Evolutionary conservation across 1,140 invertebrate genomes (phyloP), one percentile per base, ranked within the genome.

Genomic region (Solen grandis): DNA sequence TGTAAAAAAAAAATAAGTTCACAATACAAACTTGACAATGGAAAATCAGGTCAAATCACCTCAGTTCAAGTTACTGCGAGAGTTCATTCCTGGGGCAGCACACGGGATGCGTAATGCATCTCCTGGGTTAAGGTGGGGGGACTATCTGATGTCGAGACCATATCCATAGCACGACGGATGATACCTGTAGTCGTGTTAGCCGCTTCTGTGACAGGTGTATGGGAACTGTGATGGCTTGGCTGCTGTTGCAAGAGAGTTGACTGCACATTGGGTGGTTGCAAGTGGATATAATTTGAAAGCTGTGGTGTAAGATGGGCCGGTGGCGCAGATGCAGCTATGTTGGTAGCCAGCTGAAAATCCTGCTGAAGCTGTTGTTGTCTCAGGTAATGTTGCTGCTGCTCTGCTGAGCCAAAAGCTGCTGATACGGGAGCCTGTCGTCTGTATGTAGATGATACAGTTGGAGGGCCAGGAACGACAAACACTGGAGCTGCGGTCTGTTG

Each of bases 261-360:
- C 69, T 72, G 69, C 16, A 72, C 69, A 59, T 72, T 72, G 2
- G 69, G 69, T 72, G 52, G 69, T 55, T 72, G 69, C 36, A 72
- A 36, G 22, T 72, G 52, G n/a, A 36, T 59, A 57, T 38, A 72
- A 33, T 46, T 22, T 57, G 41, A 50, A 33, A 54, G 41, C 60
- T 16, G 60, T 63, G 60, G 60, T 63, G 60, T 63, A 1, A 63
- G 60, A 63, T 63, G 60, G 19, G 60, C 60, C 38, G 60, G 60
- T 63, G 60, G 60, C 38, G 60, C 60, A 63, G 60, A 63, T 33
- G 60, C 60, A 33, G 60, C 60, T 63, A 63, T 63, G 22, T 63
- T 63, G 60, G 60, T 63, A 63, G 60, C 60, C 22, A 63, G 29
- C 60, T 63, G 60, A 63, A 63, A 63, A 63, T 63, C 60, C 57